phyloP scores from a whole-genome alignment of 2,888 invertebrate genomes.

The Mythimna lalbum region DNA sequence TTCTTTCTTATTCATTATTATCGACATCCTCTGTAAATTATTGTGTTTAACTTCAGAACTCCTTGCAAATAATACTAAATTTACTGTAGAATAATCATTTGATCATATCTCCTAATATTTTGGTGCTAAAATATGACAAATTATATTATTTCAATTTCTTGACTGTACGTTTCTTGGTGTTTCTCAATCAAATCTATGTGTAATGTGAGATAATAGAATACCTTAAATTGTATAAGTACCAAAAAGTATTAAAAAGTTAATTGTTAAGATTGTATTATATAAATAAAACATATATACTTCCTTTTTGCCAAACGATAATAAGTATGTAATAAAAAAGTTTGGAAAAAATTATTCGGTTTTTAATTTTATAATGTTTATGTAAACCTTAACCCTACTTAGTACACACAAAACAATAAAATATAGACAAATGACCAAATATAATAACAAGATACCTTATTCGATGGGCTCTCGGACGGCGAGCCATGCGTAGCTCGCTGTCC shows the following conservation, averaged over 20 bases:
- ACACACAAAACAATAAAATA: background rate
- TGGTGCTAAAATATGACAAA: slow-evolving; percentile 82
- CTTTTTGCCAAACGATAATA: slow-evolving; percentile 88
- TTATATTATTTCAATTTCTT: slow-evolving; percentile 63
- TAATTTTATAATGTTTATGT: background rate
- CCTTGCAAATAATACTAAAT: slow-evolving; percentile 25
- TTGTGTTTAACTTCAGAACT: slow-evolving; percentile 10
- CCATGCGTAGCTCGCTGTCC: too few relatives aligned
- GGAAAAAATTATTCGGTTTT: slow-evolving; percentile 69
- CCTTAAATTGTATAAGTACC: slow-evolving; percentile 82
- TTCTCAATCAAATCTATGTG: slow-evolving; percentile 52
- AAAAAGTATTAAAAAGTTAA: slow-evolving; percentile 87
- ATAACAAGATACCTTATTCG: too few relatives aligned
- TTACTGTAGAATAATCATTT: slow-evolving; percentile 56
- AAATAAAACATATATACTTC: slow-evolving; percentile 81
- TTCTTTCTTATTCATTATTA: background rate
- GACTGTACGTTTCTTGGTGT: slow-evolving; percentile 67
- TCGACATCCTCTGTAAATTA: background rate
- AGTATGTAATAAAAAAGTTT: slow-evolving; percentile 84
- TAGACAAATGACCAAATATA: too few relatives aligned
- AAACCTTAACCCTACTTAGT: background rate
- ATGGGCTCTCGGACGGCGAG: too few relatives aligned
- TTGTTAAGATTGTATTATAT: slow-evolving; percentile 75
- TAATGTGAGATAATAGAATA: slow-evolving; percentile 67
- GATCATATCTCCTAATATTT: slow-evolving; percentile 80